Evolutionary conservation across 2,888 invertebrate species (phyloP), one percentile per base, ranked within the genome.

Genomic region (Stenotaenia linearis): DNA sequence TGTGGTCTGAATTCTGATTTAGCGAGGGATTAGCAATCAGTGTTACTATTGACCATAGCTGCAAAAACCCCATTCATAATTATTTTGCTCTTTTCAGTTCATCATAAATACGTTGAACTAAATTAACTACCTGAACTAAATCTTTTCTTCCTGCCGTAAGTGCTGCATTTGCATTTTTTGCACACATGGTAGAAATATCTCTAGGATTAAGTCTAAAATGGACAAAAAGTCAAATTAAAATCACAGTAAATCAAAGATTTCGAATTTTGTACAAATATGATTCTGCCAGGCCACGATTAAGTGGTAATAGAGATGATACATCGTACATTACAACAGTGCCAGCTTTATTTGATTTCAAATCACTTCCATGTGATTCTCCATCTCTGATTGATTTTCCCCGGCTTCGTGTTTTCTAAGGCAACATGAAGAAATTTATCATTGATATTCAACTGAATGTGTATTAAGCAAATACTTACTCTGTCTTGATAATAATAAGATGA

Each of bases 101-200:
- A n/a, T n/a, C n/a, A n/a, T n/a, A n/a, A n/a, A n/a, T n/a, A n/a
- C n/a, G n/a, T n/a, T n/a, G n/a, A n/a, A n/a, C n/a, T n/a, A n/a
- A n/a, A n/a, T n/a, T n/a, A n/a, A n/a, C n/a, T n/a, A 95, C 92
- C 86, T 95, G 94, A 18, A 93, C 91, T 80, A 96, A 87, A 86
- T 97, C 97, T 79, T 90, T 89, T 78, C 96, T 90, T 0, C 93
- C 93, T 12, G 89, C 89, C 78, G 91, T 88, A 4, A 90, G 90
- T 5, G 95, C 94, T 1, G 92, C 89, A 82, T 90, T 90, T 0
- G 93, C 92, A 87, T 97, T 97, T 83, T 90, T 90, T 78, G 90
- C 90, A 84, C 96, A 96, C 89, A 94, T 94, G 15, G 89, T 91
- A 85, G 85, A 84, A 5, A 88, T 84, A 83, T 88, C 86, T 30